Evolutionary conservation across 2,797 vertebrate species (phyloP).

Genomic region (Aplochiton taeniatus): DNA sequence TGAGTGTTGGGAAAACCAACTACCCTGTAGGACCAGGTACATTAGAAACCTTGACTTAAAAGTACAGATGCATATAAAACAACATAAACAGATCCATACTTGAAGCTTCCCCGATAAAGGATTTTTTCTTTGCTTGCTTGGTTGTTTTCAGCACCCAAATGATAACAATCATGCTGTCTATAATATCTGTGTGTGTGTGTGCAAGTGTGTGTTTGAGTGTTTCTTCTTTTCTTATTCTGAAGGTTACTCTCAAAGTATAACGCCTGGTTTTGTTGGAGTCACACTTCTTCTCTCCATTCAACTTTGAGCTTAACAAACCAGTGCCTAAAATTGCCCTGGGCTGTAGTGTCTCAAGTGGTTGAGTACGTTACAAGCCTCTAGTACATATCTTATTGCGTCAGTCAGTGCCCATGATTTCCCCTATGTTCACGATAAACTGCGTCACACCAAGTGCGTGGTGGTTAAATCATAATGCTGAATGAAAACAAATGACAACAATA

Average conservation of each 20-base stretch:
- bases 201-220: conserved; percentile 7
- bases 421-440: too few relatives aligned
- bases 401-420: too few relatives aligned
- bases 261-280: not conserved
- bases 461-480: too few relatives aligned
- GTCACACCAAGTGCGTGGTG: too few relatives aligned
- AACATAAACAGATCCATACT: conserved; percentile 28
- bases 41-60: conserved; percentile 32
- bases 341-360: too few relatives aligned
- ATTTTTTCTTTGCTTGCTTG: not conserved
- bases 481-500: too few relatives aligned
- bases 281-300: too few relatives aligned
- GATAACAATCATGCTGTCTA: not conserved
- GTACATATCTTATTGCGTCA: too few relatives aligned
- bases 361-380: too few relatives aligned
- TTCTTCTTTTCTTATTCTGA: not conserved
- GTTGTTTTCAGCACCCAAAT: not conserved
- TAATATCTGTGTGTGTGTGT: not conserved
- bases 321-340: too few relatives aligned
- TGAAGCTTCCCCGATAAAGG: conserved; percentile 31
- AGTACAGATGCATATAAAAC: conserved; percentile 17
- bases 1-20: conserved; percentile 61
- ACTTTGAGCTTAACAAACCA: too few relatives aligned
- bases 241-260: not conserved
- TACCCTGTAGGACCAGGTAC: conserved; percentile 24